phyloP scores from a whole-genome alignment of 2,113 vertebrate species.

The Sitta europaea region DNA sequence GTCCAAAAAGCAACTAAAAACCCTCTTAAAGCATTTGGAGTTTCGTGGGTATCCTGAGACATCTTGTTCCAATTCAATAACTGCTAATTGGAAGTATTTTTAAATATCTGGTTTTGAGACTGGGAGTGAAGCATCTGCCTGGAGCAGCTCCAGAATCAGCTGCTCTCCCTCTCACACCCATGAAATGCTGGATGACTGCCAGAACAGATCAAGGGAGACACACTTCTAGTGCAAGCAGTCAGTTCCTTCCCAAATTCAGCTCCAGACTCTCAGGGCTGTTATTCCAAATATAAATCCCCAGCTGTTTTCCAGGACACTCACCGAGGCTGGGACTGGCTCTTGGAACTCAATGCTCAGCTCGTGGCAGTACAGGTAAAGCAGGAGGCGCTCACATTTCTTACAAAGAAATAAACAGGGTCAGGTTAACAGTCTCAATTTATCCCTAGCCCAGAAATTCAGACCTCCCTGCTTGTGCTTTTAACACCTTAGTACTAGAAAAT shows the following conservation, averaged over 20 bases:
- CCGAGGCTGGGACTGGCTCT: conserved; percentile 90
- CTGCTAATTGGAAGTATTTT: neutral
- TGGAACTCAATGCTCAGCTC: conserved; percentile 96
- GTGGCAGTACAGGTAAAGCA: conserved; percentile 94
- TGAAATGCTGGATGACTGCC: neutral
- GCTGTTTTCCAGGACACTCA: conserved; percentile 73
- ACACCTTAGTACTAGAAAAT: neutral
- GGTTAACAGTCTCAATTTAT: neutral
- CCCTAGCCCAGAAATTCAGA: neutral
- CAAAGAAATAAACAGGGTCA: conserved; percentile 11
- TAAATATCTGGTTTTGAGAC: neutral
- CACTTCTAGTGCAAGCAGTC: neutral
- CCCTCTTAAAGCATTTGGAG: neutral
- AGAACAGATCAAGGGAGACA: neutral
- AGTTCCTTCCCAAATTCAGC: neutral
- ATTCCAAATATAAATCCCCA: neutral
- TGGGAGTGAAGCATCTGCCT: neutral
- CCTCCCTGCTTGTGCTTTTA: neutral
- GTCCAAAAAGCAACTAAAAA: neutral
- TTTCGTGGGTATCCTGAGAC: neutral
- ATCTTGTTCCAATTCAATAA: neutral
- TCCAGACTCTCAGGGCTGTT: neutral
- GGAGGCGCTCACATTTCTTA: conserved; percentile 95
- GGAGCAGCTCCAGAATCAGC: neutral
- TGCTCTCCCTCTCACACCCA: neutral